Evolutionary conservation across 2,888 invertebrate species (phyloP).

Genomic region (Oasisia sp.): DNA sequence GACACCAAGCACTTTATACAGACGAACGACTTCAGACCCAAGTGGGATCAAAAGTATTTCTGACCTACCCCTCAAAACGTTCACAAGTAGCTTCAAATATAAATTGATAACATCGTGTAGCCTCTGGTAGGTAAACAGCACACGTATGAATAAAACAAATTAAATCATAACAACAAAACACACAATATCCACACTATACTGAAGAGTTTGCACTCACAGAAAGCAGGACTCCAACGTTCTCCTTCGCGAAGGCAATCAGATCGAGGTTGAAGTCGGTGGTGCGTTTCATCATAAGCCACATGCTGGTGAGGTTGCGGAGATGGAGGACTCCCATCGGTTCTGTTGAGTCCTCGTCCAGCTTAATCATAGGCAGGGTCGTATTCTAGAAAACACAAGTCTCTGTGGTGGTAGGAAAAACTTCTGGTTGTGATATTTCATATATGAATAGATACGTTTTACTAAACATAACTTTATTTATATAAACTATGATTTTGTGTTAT

Average conservation of each 20-base stretch:
- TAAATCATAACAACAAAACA: neutral
- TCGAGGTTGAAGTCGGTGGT: constrained; percentile 53
- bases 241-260: constrained; percentile 79
- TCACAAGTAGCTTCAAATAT: neutral
- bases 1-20: neutral
- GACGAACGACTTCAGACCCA: neutral
- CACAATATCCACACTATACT: neutral
- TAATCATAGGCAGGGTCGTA: neutral
- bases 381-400: neutral
- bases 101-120: no score
- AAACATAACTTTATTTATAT: no score
- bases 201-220: constrained; percentile 69
- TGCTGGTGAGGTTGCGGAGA: constrained; percentile 43
- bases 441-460: no score
- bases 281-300: constrained; percentile 54
- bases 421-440: no score
- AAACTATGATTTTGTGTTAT: no score
- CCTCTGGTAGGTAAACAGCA: no score
- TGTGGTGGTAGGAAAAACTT: no score
- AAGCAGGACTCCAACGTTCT: constrained; percentile 88
- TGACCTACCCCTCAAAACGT: neutral
- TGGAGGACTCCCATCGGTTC: neutral
- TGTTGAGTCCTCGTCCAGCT: neutral
- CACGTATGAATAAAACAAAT: no score
- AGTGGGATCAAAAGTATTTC: neutral